Base-by-base conservation (phyloP, 1,140 invertebrate genomes). In the Polypedilum vanderplanki region DNA sequence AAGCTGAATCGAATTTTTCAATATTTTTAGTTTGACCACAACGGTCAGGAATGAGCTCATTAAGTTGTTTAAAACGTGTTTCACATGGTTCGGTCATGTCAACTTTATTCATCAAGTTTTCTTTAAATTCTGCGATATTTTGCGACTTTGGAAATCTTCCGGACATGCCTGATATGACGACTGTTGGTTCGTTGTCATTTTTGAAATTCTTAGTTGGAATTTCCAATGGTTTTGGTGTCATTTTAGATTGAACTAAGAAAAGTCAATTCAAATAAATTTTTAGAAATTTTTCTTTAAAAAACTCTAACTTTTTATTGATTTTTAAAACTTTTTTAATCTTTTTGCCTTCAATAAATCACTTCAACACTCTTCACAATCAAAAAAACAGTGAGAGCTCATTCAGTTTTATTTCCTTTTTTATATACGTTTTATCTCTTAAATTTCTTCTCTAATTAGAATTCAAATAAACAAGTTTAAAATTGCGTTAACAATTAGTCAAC, bases 1-100 rank as follows among this genome's bases (percentile, higher is more conserved):
- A 95, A 0, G 88, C 83, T 0, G 91, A 88, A 81, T 96, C 93
- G 76, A 95, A 96, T 81, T 94, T 94, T 22, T 85, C 84, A 2
- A 96, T 82, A 65, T 75, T 40, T 65, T 73, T 76, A 80, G 97
- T 83, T 82, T 94, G 94, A 20, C 94, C 95, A 73, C 88, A 90
- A 74, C 91, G 82, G 78, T 87, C 87, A 0, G 90, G 90, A 22
- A 90, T 89, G 81, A 90, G 89, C 1, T 88, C 86, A 78, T 90
- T 88, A 76, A 86, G 86, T 81, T 82, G 76, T 78, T 88, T 87
- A 93, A 93, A 96, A 76, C 94, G 86, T 20, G 90, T 84, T 75
- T 87, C 87, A 78, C 94, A 91, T 7, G 87, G 89, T 74, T 82
- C 79, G 86, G 85, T 83, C 70, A 81, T 79, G 74, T 79, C 76